Percentiles rank a stretch among this genome's conserved stretches.
phyloP scores from a whole-genome alignment of 2,113 vertebrate species.

The Psilopogon haemacephalus region DNA sequence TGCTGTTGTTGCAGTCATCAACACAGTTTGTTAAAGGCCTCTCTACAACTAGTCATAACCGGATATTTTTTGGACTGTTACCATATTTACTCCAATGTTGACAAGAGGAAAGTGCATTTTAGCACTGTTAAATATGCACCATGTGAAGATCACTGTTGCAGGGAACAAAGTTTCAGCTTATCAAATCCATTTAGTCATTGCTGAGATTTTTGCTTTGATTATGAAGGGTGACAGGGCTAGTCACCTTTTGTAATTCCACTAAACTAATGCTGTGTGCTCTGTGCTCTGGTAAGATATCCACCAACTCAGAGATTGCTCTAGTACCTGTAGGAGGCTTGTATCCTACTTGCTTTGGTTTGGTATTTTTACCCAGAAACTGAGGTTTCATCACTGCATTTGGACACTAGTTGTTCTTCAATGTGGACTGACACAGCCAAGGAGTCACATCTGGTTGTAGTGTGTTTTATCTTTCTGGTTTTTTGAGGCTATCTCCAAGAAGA shows the following conservation, averaged over 20 bases:
- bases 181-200: neutral
- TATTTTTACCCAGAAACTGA: neutral
- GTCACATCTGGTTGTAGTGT: neutral
- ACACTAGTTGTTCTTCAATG: neutral
- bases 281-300: neutral
- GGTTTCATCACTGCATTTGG: neutral
- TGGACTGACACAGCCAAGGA: rapidly evolving
- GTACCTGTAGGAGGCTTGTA: neutral
- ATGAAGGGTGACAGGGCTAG: neutral
- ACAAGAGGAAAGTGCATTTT: neutral
- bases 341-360: neutral
- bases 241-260: neutral
- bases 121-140: neutral
- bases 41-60: neutral
- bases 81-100: neutral
- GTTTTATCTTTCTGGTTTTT: neutral
- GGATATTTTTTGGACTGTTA: neutral
- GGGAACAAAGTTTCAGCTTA: neutral
- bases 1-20: rapidly evolving
- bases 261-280: neutral
- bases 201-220: neutral
- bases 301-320: neutral
- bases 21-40: neutral
- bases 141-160: neutral
- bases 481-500: neutral